Evolutionary conservation across 2,797 vertebrate genomes (phyloP).

Genomic region (Fratercula arctica): DNA sequence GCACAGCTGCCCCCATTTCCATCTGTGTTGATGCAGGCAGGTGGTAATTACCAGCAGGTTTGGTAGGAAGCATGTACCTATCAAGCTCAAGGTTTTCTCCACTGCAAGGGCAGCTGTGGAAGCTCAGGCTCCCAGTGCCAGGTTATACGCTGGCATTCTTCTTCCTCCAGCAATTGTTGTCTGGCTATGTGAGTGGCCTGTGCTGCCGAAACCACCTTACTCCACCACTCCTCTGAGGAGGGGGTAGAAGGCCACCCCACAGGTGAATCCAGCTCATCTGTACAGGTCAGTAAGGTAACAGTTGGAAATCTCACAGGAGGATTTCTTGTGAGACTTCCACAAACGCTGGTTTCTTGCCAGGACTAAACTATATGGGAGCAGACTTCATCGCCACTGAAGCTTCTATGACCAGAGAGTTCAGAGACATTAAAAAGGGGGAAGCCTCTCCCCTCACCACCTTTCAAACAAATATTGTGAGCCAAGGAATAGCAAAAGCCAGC

Average conservation of each 20-base stretch:
- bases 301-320: neutral
- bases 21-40: neutral
- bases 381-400: neutral
- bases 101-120: neutral
- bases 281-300: neutral
- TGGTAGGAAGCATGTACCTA: fast-evolving
- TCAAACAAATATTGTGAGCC: neutral
- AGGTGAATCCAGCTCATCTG: neutral
- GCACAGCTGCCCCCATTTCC: neutral
- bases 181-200: neutral
- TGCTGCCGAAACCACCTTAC: neutral
- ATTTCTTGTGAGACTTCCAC: neutral
- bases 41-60: neutral
- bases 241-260: neutral
- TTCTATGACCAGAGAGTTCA: neutral
- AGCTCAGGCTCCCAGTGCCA: neutral
- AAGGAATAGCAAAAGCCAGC: neutral
- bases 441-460: neutral
- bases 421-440: neutral
- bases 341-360: neutral
- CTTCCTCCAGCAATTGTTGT: neutral
- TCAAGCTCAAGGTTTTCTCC: neutral
- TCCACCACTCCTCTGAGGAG: neutral
- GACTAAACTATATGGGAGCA: neutral
- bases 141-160: neutral